Evolutionary conservation across 2,113 vertebrate genomes (phyloP).

Genomic region (Oncorhynchus kisutch): DNA sequence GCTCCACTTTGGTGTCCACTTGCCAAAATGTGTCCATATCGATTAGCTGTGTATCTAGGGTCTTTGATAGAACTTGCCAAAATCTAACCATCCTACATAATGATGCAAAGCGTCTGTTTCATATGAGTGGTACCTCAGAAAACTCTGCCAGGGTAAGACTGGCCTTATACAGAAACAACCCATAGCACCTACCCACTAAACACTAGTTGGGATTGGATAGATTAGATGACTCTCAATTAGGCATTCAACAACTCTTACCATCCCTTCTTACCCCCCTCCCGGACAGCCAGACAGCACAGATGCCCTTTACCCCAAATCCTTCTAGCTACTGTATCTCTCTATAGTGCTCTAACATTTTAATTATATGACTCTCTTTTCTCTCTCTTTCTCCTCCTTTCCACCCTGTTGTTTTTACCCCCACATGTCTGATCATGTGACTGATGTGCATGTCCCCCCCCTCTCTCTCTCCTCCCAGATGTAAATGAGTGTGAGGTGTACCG

Average conservation of each 20-base stretch:
- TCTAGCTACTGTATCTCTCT: not conserved
- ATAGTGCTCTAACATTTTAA: not conserved
- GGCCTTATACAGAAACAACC: too few relatives aligned
- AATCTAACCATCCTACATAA: not conserved
- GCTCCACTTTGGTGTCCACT: too few relatives aligned
- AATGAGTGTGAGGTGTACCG: conserved; percentile 92
- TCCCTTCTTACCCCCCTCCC: too few relatives aligned
- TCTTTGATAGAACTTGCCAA: too few relatives aligned
- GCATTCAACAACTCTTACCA: not conserved
- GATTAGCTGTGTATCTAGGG: too few relatives aligned
- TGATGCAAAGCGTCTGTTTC: not conserved
- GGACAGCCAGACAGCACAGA: not conserved
- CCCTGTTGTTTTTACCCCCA: not conserved
- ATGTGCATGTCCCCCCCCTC: conserved; percentile 69
- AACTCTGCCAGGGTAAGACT: conserved; percentile 88
- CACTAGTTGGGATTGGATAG: too few relatives aligned
- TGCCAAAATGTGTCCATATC: too few relatives aligned
- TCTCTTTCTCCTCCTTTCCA: too few relatives aligned
- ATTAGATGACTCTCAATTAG: conserved; percentile 25
- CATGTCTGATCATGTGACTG: too few relatives aligned
- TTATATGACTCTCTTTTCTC: not conserved
- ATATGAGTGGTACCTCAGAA: conserved; percentile 50
- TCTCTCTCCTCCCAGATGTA: conserved; percentile 78
- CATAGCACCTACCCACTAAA: too few relatives aligned
- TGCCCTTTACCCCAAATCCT: not conserved